Base-by-base conservation (phyloP, 2,888 invertebrate species). In the Tethea ocularis region DNA sequence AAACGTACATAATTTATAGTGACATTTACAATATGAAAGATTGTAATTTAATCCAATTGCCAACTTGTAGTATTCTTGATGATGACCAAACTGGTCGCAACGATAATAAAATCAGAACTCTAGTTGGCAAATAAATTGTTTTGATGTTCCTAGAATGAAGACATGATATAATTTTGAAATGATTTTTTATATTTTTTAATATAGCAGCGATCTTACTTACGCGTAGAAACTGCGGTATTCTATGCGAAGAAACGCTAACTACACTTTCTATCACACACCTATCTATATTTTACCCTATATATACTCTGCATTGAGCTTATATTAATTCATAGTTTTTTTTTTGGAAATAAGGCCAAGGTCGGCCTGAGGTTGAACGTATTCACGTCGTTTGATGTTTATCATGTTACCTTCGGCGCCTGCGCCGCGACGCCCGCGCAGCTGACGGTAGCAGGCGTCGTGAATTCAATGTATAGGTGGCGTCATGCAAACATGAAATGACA, bases 21-120 rank as follows among this genome's bases (percentile, higher is more conserved):
- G 46, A 46, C 46, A 46, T 46, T 46, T 46, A 46, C 46, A 46
- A 46, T 46, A 46, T 10, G 10, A 20, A 46, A 17, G 46, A 46
- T 46, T 46, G 20, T 20, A 6, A 20, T 20, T 46, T 46, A 20
- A n/a, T 46, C 17, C 46, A 46, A 46, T 46, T 46, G 46, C 10
- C 10, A 46, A n/a, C 46, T 20, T n/a, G 41, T 41, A 2, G 1
- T 20, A 46, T 20, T 46, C 46, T 46, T 46, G 46, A 20, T 46
- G 46, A 46, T 46, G 46, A 46, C 20, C 46, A 46, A 46, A 46
- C 46, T 46, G 20, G 46, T 41, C 20, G n/a, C 20, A n/a, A 3
- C 46, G 46, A 46, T 20, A 46, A 20, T 46, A 20, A 46, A 46
- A 46, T 46, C 20, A 20, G 20, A 46, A 10, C 17, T 46, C 2